Evolutionary conservation across 1,140 invertebrate genomes (phyloP), one percentile per base, ranked within the genome.

Genomic region (Dinoponera quadriceps): DNA sequence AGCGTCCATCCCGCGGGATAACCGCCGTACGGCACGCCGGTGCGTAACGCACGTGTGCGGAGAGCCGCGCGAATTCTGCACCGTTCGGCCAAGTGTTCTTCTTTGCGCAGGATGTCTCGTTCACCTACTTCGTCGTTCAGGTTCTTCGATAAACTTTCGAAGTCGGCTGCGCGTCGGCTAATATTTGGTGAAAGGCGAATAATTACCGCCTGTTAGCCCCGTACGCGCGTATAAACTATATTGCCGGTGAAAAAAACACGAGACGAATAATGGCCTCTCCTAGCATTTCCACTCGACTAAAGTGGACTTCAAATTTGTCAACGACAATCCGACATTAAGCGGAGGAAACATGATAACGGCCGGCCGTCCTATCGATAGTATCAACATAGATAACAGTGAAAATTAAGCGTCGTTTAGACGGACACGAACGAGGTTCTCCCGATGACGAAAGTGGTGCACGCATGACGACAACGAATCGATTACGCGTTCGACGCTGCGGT

Each of bases 381-480:
- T 55, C 49, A 16, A 14, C 27, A 57, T 22, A 55, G 62, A 78
- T 68, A 78, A 69, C 51, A 22, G 55, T 69, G 27, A 78, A 55
- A 55, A 69, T 22, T 27, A 27, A 44, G 44, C 14, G 29, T 69
- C 22, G 75, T 69, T 29, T 13, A 27, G 49, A 5, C 9, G 38
- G 20, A n/a, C 62, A 14, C 29, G 3, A 2, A 25, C 29, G 25
- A 63, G 51, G 3, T 13, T 16, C 7, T 66, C 29, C 33, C 20
- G 16, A 33, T 18, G 4, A 29, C 13, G 13, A 3, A 51, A 71
- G 18, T 16, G 29, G n/a, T 11, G 22, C 20, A 27, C 29, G 7
- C 38, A 51, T 7, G 18, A 44, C 54, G 29, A 44, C 55, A 11
- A 54, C 51, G 16, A n/a, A 57, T 27, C 14, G 38, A 22, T 78